Conservation (phyloP, 2,797 vertebrate species). For the Cynopterus sphinx region DNA sequence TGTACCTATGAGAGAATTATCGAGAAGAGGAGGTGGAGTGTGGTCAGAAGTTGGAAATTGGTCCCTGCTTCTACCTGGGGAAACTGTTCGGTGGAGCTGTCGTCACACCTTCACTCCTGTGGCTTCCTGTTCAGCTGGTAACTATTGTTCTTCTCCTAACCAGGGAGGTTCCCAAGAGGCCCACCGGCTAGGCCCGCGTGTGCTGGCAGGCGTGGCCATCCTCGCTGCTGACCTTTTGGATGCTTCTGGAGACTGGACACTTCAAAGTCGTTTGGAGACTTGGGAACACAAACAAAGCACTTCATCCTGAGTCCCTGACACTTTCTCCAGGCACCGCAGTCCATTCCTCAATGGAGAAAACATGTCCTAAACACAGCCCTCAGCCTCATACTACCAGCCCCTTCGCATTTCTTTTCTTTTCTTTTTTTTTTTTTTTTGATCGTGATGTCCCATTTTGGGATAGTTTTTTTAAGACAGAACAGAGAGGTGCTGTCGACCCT, state of each 20-base stretch:
- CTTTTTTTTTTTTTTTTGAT: neutral
- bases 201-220: neutral
- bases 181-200: neutral
- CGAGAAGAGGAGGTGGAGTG: neutral
- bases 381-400: neutral
- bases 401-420: neutral
- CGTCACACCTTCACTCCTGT: neutral
- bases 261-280: constrained; percentile 20
- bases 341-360: neutral
- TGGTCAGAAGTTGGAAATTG: neutral
- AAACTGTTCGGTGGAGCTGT: neutral
- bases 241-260: neutral
- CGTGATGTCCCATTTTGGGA: neutral
- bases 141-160: neutral
- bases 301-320: neutral
- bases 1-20: neutral
- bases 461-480: neutral
- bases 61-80: neutral
- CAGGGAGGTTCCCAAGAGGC: neutral
- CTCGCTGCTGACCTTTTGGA: constrained; percentile 1
- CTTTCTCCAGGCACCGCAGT: neutral
- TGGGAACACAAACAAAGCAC: neutral
- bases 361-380: rapidly evolving
- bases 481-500: neutral
- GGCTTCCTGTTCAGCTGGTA: neutral